Percentiles rank a stretch among this genome's conserved stretches.
phyloP scores from a whole-genome alignment of 2,888 invertebrate genomes.

The Lepeophtheirus nordmannii region DNA sequence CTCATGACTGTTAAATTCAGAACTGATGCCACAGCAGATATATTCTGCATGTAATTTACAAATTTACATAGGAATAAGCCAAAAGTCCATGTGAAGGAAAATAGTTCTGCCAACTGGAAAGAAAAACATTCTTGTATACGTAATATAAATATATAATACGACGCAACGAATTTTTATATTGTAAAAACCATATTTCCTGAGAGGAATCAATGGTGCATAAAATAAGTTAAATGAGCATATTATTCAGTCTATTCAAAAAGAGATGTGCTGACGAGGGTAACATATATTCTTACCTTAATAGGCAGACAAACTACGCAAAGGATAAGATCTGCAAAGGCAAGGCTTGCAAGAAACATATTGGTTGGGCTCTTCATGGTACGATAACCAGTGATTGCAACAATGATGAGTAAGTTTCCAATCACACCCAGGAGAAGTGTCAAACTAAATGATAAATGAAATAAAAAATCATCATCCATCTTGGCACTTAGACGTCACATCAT shows the following conservation, averaged over 20 bases:
- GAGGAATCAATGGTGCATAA: too few relatives aligned
- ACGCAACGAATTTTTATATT: too few relatives aligned
- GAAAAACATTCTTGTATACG: slow-evolving; percentile 23
- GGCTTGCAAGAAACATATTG: slow-evolving; percentile 50
- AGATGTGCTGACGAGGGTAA: too few relatives aligned
- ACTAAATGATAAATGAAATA: slow-evolving; percentile 28
- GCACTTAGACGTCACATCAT: neutral
- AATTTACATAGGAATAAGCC: slow-evolving; percentile 50
- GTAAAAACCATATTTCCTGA: too few relatives aligned
- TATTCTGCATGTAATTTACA: slow-evolving; percentile 53
- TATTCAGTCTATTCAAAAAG: too few relatives aligned
- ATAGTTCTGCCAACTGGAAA: slow-evolving; percentile 47
- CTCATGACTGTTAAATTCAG: slow-evolving; percentile 55
- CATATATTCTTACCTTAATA: slow-evolving; percentile 43
- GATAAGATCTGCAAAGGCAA: slow-evolving; percentile 52
- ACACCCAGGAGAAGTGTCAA: slow-evolving; percentile 46
- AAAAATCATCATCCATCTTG: neutral
- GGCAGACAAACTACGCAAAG: slow-evolving; percentile 53
- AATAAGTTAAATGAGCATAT: too few relatives aligned
- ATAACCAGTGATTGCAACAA: slow-evolving; percentile 40
- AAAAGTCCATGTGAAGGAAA: slow-evolving; percentile 52
- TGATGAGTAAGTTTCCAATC: slow-evolving; percentile 42
- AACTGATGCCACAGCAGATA: slow-evolving; percentile 54
- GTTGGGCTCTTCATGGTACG: slow-evolving; percentile 46
- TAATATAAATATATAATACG: too few relatives aligned